Base-by-base conservation (phyloP, 2,113 vertebrate species). In the Aythya baeri region DNA sequence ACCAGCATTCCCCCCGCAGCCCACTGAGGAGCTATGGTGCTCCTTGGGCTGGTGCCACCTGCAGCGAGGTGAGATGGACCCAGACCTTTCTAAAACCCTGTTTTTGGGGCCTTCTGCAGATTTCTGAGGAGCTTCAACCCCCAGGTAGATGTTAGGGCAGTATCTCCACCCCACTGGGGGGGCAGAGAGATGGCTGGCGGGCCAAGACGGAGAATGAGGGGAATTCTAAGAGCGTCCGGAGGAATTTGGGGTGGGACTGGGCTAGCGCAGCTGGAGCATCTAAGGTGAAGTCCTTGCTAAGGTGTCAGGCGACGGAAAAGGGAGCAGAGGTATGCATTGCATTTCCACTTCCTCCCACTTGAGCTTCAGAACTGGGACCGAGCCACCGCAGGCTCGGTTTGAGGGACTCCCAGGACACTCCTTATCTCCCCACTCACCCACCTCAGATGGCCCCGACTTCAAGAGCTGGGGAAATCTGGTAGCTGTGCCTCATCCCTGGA, bases 11-110 rank as follows among this genome's bases (percentile, higher is more conserved):
- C 8, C 32, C 7, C 3, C 3, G 1, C n/a, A 75, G 61, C 65
- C 54, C 1, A 0, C 25, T 18, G 61, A 58, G 55, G 20, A 85
- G 11, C 43, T 63, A 20, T 1, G 0, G n/a, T 0, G 0, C 62
- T 83, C 27, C 82, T 77, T 70, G 41, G 36, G 9, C 21, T 5
- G 1, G 13, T 74, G 68, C 17, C 7, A n/a, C 55, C 21, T 86
- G 43, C 13, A 77, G 25, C 2, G 2, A 77, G 25, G 21, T 32
- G 11, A 63, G 32, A 59, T 29, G 43, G 63, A 78, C 11, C 0
- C 2, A 77, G 21, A 14, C 4, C 34, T 22, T 74, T 71, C 62
- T 17, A 67, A 92, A 90, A 31, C 11, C 4, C 6, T 4, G 31
- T 70, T 74, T 59, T 63, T 34, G 2, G 74, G 92, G 17, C 6